Percentiles rank a stretch among this genome's conserved stretches.
Conservation (phyloP, 35 echinoderm and acorn worm genomes). For the Lytechinus pictus region DNA sequence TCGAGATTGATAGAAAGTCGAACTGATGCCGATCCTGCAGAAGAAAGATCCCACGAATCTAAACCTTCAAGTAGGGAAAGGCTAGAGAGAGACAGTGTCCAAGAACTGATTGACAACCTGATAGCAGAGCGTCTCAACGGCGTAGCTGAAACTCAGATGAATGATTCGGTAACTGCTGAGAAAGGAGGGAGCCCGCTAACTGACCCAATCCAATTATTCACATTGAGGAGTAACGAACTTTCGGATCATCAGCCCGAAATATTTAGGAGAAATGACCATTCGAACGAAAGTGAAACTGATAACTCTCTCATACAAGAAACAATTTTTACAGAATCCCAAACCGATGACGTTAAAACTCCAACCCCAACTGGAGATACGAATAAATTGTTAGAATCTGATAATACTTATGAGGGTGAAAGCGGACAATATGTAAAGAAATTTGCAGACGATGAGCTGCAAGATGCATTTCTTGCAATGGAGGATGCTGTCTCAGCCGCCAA, state of each 20-base stretch:
- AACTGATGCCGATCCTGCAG: background rate
- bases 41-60: background rate
- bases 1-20: background rate
- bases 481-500: conserved; percentile 30
- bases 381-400: background rate
- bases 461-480: conserved; percentile 31
- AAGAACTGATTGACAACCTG: conserved; percentile 15
- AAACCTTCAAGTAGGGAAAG: background rate
- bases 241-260: background rate
- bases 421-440: background rate
- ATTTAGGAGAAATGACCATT: background rate
- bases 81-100: background rate
- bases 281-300: background rate
- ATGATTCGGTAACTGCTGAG: background rate
- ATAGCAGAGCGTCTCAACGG: background rate
- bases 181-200: background rate
- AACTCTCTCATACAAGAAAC: background rate
- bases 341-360: background rate
- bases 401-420: background rate
- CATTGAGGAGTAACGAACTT: background rate
- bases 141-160: background rate
- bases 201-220: background rate
- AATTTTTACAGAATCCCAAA: background rate
- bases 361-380: background rate
- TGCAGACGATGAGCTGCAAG: background rate